These are phyloP conservation scores for Saimiri boliviensis DNA, from an alignment of 2,113 vertebrate species.

Conservation along the genomic window DNA sequence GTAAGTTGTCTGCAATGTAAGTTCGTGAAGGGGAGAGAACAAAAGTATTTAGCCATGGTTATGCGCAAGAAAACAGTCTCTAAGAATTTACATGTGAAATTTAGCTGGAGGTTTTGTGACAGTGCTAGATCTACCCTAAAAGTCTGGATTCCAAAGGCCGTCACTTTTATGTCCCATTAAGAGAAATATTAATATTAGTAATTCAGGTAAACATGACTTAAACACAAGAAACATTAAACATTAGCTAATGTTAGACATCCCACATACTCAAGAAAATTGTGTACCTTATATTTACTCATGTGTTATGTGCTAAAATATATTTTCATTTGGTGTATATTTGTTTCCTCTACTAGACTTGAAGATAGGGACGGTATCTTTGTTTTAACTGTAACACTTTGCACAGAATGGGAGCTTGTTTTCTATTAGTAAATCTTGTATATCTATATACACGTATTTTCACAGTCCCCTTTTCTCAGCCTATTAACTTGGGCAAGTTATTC, in stretches of 20 bases:
- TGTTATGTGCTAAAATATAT: background rate
- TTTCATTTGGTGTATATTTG: background rate
- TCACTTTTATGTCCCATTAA: background rate
- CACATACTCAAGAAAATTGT: background rate
- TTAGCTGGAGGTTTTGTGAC: background rate
- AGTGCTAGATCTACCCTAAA: background rate
- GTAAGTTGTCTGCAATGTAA: conserved; percentile 81
- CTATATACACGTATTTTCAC: rapidly evolving
- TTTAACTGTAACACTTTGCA: background rate
- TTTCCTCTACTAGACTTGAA: background rate
- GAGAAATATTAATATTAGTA: background rate
- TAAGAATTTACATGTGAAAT: background rate
- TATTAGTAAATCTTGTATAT: background rate
- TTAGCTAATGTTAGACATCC: background rate
- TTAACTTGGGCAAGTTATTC: background rate
- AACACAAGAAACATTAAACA: background rate
- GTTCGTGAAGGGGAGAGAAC: background rate
- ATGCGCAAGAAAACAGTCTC: background rate
- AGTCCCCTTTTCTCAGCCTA: background rate
- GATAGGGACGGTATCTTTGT: background rate
- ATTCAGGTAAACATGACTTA: background rate
- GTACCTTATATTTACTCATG: background rate
- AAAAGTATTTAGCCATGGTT: background rate
- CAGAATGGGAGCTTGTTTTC: background rate
- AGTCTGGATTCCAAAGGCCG: background rate